Percentiles rank a stretch among this genome's conserved stretches.
These are phyloP conservation scores for Otus sunia DNA, from an alignment of 2,113 vertebrate species.

Conservation along the genomic window DNA sequence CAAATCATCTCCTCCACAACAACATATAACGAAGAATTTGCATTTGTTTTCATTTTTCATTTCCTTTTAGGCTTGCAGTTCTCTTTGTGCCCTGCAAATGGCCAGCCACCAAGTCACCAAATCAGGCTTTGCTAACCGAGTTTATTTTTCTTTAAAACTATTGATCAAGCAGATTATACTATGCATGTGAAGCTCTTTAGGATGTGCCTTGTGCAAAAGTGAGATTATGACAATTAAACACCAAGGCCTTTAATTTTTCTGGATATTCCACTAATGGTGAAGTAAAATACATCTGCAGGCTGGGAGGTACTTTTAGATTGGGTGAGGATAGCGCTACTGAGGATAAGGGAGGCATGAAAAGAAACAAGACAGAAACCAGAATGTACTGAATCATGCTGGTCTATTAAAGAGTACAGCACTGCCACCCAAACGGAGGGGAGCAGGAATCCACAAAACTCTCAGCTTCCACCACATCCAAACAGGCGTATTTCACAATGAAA, in stretches of 20 bases:
- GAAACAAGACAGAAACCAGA: constrained; percentile 20
- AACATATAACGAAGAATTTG: background rate
- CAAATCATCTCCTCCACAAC: background rate
- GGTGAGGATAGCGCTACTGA: background rate
- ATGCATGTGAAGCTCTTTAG: background rate
- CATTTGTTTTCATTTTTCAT: background rate
- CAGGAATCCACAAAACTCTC: background rate
- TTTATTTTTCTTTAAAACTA: background rate
- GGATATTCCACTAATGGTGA: background rate
- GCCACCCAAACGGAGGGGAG: background rate
- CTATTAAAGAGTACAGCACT: background rate
- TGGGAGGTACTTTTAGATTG: background rate
- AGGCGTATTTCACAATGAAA: background rate
- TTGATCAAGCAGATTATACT: background rate
- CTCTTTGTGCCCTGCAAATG: background rate
- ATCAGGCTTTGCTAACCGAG: background rate
- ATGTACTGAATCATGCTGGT: background rate
- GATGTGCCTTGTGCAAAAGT: background rate
- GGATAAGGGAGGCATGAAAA: background rate
- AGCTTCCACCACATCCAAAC: background rate
- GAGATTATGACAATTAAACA: background rate
- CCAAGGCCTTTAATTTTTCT: background rate
- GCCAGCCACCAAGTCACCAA: background rate
- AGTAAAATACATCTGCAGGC: constrained; percentile 1
- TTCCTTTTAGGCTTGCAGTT: background rate